These are phyloP conservation scores for Setipinna tenuifilis DNA, from an alignment of 2,797 vertebrate species.

Conservation along the genomic window DNA sequence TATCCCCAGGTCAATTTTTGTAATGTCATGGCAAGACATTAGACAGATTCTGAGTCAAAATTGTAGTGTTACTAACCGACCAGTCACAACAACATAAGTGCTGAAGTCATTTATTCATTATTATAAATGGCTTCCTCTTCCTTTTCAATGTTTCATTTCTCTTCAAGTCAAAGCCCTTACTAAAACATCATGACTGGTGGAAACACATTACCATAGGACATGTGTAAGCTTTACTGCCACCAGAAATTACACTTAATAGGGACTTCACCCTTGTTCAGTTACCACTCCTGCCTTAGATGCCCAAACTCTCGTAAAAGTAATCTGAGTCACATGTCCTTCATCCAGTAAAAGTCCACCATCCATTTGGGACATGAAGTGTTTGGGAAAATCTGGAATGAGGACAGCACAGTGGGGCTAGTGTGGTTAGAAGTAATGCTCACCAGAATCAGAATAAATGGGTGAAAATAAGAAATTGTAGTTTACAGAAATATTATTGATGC, in stretches of 20 bases:
- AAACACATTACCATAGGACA: background rate
- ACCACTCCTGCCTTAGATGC: background rate
- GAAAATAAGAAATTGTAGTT: background rate
- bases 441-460: background rate
- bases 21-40: background rate
- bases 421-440: background rate
- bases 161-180: background rate
- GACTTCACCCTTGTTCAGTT: background rate
- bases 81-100: conserved; percentile 10
- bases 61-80: background rate
- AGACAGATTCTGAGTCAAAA: conserved; percentile 1
- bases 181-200: background rate
- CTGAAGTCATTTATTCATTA: background rate
- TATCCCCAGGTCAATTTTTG: background rate
- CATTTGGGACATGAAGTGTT: conserved; percentile 3
- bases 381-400: background rate
- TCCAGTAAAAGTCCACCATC: background rate
- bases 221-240: background rate
- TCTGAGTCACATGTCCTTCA: conserved; percentile 17
- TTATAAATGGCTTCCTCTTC: background rate
- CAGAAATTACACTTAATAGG: conserved; percentile 3
- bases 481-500: background rate
- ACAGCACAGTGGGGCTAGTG: background rate
- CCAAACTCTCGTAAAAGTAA: conserved; percentile 1
- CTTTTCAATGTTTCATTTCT: background rate